phyloP scores from a whole-genome alignment of 1,140 invertebrate genomes.

The Rhopalosiphum maidis region DNA sequence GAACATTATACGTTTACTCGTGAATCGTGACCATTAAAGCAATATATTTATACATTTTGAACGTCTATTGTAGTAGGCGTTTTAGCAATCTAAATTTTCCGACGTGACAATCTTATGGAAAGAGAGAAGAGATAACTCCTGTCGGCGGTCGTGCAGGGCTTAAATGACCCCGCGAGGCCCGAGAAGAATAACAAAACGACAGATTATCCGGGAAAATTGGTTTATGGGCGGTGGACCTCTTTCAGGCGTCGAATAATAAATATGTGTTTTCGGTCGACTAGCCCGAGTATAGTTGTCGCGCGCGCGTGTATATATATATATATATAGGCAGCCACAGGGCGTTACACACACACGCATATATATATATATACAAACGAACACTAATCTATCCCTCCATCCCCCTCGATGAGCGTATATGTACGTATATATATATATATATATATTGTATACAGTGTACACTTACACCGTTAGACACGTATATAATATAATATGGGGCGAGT shows the following conservation, averaged over 20 bases:
- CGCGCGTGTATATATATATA: background rate
- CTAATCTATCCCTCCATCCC: slow-evolving; percentile 19
- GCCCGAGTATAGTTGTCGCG: background rate
- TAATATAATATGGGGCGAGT: background rate
- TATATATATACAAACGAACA: background rate
- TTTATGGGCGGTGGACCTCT: slow-evolving; percentile 27
- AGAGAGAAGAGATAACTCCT: background rate
- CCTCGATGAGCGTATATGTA: background rate
- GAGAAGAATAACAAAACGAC: slow-evolving; percentile 27
- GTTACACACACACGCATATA: background rate
- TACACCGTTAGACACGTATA: background rate
- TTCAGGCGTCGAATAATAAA: slow-evolving; percentile 32
- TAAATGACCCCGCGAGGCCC: slow-evolving; percentile 31
- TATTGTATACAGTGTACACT: background rate
- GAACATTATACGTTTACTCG: background rate
- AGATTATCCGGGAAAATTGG: slow-evolving; percentile 44
- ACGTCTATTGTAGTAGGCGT: background rate
- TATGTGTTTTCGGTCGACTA: slow-evolving; percentile 37
- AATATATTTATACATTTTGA: background rate
- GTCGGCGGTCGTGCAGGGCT: background rate
- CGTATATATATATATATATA: background rate
- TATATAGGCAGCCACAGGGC: background rate
- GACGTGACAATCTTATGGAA: slow-evolving; percentile 28
- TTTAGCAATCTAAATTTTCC: slow-evolving; percentile 10
- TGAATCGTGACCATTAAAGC: too few species aligned